Evolutionary conservation across 2,113 vertebrate genomes (phyloP).

Genomic region (Carassius gibelio): DNA sequence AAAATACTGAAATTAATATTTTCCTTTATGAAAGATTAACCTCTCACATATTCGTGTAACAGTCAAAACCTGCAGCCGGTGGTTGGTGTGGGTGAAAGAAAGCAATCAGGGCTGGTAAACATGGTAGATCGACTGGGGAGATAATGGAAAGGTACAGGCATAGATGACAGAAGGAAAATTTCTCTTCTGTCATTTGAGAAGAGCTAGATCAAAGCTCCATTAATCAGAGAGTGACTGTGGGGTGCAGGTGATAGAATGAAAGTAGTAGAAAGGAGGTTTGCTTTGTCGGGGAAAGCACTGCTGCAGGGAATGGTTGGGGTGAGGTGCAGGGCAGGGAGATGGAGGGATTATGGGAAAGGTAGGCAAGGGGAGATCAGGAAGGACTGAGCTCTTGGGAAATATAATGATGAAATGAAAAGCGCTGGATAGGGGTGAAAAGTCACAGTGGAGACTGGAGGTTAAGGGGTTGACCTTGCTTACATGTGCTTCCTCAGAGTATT

Average conservation of each 20-base stretch:
- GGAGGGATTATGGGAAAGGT: slow-evolving; percentile 45
- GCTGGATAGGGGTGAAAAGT: slow-evolving; percentile 43
- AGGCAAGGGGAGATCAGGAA: slow-evolving; percentile 32
- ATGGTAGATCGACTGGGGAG: slow-evolving; percentile 8
- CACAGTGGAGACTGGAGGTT: slow-evolving; percentile 34
- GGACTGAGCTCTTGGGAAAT: slow-evolving; percentile 50
- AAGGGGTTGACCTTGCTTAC: slow-evolving; percentile 36
- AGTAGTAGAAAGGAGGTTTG: slow-evolving; percentile 5
- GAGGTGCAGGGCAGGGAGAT: slow-evolving; percentile 47
- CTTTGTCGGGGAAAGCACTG: slow-evolving; percentile 19
- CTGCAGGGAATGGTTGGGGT: slow-evolving; percentile 41
- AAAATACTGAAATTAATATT: slow-evolving; percentile 62
- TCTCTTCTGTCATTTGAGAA: slow-evolving; percentile 31
- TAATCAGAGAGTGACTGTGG: slow-evolving; percentile 34
- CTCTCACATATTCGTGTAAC: slow-evolving; percentile 43
- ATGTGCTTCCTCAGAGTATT: slow-evolving; percentile 24
- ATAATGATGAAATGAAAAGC: slow-evolving; percentile 45
- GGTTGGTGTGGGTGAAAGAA: slow-evolving; percentile 37
- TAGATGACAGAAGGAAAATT: slow-evolving; percentile 10
- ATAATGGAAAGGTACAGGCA: slow-evolving; percentile 11
- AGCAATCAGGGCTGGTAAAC: slow-evolving; percentile 23
- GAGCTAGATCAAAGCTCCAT: slow-evolving; percentile 30
- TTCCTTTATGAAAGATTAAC: slow-evolving; percentile 67
- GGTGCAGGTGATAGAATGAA: slow-evolving; percentile 34
- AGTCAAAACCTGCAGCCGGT: slow-evolving; percentile 25